Base-by-base conservation (phyloP, 1,140 invertebrate species). In the Drosophila miranda region DNA sequence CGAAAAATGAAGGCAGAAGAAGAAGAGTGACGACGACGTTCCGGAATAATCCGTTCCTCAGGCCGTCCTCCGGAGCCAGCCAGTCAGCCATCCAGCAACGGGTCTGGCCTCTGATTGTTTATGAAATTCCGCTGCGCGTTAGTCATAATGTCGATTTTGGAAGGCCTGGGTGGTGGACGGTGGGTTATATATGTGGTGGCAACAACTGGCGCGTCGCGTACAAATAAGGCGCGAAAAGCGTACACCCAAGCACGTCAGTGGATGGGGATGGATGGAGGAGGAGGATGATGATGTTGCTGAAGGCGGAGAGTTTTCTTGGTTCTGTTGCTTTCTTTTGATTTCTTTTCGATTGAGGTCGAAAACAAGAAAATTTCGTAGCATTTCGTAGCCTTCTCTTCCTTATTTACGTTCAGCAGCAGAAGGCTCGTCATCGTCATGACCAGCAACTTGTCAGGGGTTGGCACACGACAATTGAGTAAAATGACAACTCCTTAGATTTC, bases 171-270 rank as follows among this genome's bases (percentile, higher is more conserved):
- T 52, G 43, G 67, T 68, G 61, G 49, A 19, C 49, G 50, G 55
- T 44, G 55, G 62, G 62, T 51, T 55, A 26, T 69, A 69, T 62
- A 30, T 38, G 34, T 38, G 34, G 11, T 38, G 45, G 57, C 19
- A 53, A 55, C 71, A 60, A 73, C 64, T 58, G 60, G 53, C 51
- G 66, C 56, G 44, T 44, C 49, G 66, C 78, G 57, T 78, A 86
- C 82, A 86, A 82, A 86, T 86, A 86, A 87, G 82, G 82, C 82
- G 82, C 82, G 82, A 81, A 81, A 80, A 69, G 30, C 62, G 59
- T 54, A 51, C 45, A 73, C 54, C 46, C 19, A 38, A 63, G 59
- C 41, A 57, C 63, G 66, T 69, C 66, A 69, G 56, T 56, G 34
- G 53, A 14, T 34, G 30, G 23, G 23, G 23, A 26, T 26, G 23